phyloP scores from a whole-genome alignment of 2,888 invertebrate genomes.

The Nomada fabriciana region DNA sequence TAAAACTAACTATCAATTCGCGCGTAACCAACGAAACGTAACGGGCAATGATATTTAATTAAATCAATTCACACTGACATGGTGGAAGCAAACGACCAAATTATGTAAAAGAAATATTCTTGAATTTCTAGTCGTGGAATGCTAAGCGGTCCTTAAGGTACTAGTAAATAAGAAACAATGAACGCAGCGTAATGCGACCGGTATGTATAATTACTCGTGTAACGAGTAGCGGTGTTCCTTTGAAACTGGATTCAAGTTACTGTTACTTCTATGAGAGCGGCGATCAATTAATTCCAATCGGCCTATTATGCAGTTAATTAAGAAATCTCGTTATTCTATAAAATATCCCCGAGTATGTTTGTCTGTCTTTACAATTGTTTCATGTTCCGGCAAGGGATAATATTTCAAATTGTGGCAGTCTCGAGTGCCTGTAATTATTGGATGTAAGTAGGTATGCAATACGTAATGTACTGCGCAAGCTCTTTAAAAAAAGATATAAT shows the following conservation, averaged over 20 bases:
- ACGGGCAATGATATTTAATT: conserved; percentile 41
- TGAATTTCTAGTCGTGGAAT: conserved; percentile 35
- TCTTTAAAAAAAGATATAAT: not conserved
- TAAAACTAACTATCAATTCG: not conserved
- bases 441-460: not conserved
- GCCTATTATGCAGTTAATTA: conserved; percentile 58
- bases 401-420: not conserved
- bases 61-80: conserved; percentile 33
- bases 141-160: conserved; percentile 26
- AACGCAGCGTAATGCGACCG: conserved; percentile 25
- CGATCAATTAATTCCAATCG: conserved; percentile 53
- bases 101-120: conserved; percentile 7
- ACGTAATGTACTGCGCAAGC: not conserved
- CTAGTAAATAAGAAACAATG: conserved; percentile 52
- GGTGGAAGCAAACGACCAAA: not conserved
- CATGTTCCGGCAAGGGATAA: not conserved
- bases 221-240: conserved; percentile 50
- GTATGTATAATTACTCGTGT: conserved; percentile 47
- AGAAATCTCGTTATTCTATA: conserved; percentile 52
- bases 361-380: conserved; percentile 27
- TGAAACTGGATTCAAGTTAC: conserved; percentile 45
- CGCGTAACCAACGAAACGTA: conserved; percentile 27
- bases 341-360: conserved; percentile 38
- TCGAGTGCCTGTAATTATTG: conserved; percentile 9
- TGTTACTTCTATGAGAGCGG: conserved; percentile 43